phyloP scores from a whole-genome alignment of 2,797 vertebrate species.

The Muscicapa comitata region DNA sequence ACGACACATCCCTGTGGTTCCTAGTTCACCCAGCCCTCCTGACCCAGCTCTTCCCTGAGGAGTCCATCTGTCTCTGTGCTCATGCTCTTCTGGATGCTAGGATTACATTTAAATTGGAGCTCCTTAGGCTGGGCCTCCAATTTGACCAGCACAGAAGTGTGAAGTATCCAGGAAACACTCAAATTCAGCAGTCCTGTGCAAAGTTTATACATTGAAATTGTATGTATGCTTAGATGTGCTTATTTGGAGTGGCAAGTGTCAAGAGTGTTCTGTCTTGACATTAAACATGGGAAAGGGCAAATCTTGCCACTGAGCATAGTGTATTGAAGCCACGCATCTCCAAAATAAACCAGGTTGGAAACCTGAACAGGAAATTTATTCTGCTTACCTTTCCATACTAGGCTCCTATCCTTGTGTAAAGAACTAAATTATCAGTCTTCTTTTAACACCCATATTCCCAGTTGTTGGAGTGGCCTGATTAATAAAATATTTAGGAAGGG shows the following conservation, averaged over 20 bases:
- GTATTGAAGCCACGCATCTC: neutral
- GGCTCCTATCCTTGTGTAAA: neutral
- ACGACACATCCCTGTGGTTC: neutral
- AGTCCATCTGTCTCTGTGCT: neutral
- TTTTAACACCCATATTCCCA: neutral
- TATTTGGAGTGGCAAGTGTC: neutral
- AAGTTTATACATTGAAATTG: neutral
- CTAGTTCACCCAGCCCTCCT: neutral
- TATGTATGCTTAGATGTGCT: neutral
- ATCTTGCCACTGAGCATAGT: neutral
- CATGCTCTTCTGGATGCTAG: neutral
- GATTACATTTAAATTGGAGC: neutral
- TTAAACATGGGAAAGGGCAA: neutral
- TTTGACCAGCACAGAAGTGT: fast-evolving
- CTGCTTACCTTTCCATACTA: neutral
- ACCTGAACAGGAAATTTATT: neutral
- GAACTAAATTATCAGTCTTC: neutral
- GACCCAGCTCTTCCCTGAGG: fast-evolving
- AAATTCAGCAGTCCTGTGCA: neutral
- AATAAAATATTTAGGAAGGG: neutral
- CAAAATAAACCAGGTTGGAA: neutral
- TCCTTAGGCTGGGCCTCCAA: neutral
- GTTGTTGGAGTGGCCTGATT: neutral
- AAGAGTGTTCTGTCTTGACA: neutral
- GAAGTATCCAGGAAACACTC: neutral